A percentile compares a stretch with the other conserved stretches of the same genome.
Evolutionary conservation across 2,888 invertebrate genomes (phyloP).

Genomic region (Aelia acuminata): DNA sequence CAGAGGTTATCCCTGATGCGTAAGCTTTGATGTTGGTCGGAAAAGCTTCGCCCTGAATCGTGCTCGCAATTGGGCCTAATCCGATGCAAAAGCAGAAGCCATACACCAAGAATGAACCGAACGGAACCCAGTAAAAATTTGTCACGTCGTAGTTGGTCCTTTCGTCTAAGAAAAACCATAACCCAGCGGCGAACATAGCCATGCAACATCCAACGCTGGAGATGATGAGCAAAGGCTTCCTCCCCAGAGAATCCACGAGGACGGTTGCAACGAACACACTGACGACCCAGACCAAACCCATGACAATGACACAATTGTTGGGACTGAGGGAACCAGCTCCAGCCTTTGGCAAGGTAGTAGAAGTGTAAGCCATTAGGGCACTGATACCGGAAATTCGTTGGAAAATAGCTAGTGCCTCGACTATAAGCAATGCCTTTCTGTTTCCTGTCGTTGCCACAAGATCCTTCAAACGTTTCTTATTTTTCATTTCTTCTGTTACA

Average conservation of each 20-base stretch:
- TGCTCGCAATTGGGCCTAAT: constrained; percentile 75
- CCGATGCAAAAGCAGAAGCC: constrained; percentile 73
- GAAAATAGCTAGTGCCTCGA: constrained; percentile 64
- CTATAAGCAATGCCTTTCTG: constrained; percentile 64
- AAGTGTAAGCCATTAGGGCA: constrained; percentile 65
- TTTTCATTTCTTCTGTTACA: constrained; percentile 65
- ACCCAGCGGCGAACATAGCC: constrained; percentile 60
- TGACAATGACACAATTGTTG: constrained; percentile 65
- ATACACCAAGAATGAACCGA: constrained; percentile 63
- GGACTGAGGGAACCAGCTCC: constrained; percentile 60
- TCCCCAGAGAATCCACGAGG: constrained; percentile 65
- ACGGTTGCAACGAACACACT: constrained; percentile 63
- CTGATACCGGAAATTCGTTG: constrained; percentile 66
- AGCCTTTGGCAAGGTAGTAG: constrained; percentile 64
- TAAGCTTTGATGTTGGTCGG: constrained; percentile 76
- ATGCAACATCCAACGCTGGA: constrained; percentile 64
- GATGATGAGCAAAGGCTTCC: constrained; percentile 65
- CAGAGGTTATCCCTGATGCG: constrained; percentile 74
- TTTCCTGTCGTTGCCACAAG: constrained; percentile 64
- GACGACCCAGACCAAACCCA: constrained; percentile 64
- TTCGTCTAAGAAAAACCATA: constrained; percentile 63
- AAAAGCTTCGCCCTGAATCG: constrained; percentile 77
- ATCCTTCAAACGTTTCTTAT: constrained; percentile 63
- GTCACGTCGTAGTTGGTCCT: constrained; percentile 61
- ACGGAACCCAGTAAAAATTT: constrained; percentile 63